These are phyloP conservation scores for Guaruba guarouba DNA, from an alignment of 2,113 vertebrate species.

Conservation along the genomic window DNA sequence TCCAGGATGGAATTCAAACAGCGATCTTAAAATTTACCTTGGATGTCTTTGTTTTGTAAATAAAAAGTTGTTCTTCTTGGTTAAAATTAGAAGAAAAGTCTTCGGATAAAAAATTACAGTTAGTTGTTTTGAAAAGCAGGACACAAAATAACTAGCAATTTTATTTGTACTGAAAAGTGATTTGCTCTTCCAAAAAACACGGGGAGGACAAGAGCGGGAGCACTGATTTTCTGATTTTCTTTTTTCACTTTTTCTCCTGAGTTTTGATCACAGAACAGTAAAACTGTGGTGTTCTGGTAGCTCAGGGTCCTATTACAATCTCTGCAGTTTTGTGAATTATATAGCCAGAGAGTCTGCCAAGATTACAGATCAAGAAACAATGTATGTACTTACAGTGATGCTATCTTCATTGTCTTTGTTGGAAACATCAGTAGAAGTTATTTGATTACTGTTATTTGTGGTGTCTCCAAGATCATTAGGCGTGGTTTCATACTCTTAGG, in stretches of 20 bases:
- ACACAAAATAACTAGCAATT: neutral
- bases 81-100: neutral
- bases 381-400: constrained; percentile 87
- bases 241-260: neutral
- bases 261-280: neutral
- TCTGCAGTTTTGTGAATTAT: neutral
- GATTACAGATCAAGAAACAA: neutral
- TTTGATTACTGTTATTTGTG: constrained; percentile 77
- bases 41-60: neutral
- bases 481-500: constrained; percentile 81
- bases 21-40: neutral
- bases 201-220: neutral
- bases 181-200: neutral
- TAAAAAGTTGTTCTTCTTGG: neutral
- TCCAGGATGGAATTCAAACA: neutral
- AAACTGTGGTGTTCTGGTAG: neutral
- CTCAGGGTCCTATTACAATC: neutral
- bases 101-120: neutral
- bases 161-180: neutral
- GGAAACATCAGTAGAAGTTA: constrained; percentile 76
- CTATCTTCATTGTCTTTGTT: constrained; percentile 83
- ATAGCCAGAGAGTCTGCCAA: neutral
- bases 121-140: neutral
- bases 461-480: constrained; percentile 77
- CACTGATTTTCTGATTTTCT: accelerated